These are phyloP conservation scores for Gasteruption jaculator DNA, from an alignment of 2,888 invertebrate genomes.

Conservation along the genomic window DNA sequence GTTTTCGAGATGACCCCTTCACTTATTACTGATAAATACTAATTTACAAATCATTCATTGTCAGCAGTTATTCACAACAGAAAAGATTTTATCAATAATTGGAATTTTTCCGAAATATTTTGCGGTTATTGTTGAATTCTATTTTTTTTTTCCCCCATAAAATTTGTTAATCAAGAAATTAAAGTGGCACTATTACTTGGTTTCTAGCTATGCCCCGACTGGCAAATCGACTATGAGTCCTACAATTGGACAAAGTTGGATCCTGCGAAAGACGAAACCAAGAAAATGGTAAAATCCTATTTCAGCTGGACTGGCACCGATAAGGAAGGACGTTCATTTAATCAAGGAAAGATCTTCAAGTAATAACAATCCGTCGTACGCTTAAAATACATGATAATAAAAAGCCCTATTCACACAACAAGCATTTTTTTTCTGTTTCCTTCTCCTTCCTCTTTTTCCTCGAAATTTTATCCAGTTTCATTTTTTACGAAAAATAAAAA, in stretches of 20 bases:
- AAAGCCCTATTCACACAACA: constrained; percentile 39
- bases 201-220: constrained; percentile 77
- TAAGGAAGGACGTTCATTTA: constrained; percentile 85
- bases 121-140: too few relatives aligned
- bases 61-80: too few relatives aligned
- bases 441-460: constrained; percentile 11
- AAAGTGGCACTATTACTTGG: too few relatives aligned
- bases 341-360: constrained; percentile 99
- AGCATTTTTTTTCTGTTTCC: constrained; percentile 18
- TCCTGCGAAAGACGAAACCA: constrained; percentile 72
- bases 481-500: constrained; percentile 11
- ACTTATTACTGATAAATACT: too few relatives aligned
- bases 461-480: constrained; percentile 15
- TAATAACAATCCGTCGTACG: constrained; percentile 56
- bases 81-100: too few relatives aligned
- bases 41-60: too few relatives aligned
- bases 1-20: too few relatives aligned
- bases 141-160: constrained; percentile 12
- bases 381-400: constrained; percentile 30
- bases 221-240: constrained; percentile 95
- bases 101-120: too few relatives aligned
- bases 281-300: constrained; percentile 82
- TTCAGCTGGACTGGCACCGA: constrained; percentile 87
- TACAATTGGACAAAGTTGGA: constrained; percentile 95
- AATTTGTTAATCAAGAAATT: too few relatives aligned